Evolutionary conservation across 2,113 vertebrate genomes (phyloP).

Genomic region (Larimichthys polyactis): DNA sequence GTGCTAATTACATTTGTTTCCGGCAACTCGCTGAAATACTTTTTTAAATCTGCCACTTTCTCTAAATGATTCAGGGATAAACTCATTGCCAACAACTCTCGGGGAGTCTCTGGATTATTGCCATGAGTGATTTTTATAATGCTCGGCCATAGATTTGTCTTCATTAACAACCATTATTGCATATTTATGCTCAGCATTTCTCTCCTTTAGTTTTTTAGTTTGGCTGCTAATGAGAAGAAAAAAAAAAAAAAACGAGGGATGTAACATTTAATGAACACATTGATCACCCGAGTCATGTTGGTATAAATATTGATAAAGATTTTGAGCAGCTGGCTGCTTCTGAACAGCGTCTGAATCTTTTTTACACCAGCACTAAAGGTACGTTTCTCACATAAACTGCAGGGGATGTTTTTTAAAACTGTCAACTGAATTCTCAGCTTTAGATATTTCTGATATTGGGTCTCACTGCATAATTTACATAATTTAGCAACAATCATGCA

Average conservation of each 20-base stretch:
- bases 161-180: conserved; percentile 16
- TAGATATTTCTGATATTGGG: background rate
- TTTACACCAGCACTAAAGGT: background rate
- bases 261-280: conserved; percentile 38
- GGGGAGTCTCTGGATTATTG: conserved; percentile 21
- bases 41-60: conserved; percentile 14
- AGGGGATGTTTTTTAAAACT: background rate
- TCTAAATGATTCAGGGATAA: conserved; percentile 27
- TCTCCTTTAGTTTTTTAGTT: conserved; percentile 28
- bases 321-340: background rate
- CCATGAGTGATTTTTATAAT: conserved; percentile 27
- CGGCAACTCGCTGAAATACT: background rate
- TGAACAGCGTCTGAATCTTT: background rate
- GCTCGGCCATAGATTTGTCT: conserved; percentile 30
- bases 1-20: conserved; percentile 1
- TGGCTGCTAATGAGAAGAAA: conserved; percentile 27
- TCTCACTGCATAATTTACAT: conserved; percentile 6
- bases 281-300: conserved; percentile 38
- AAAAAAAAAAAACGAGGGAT: conserved; percentile 47
- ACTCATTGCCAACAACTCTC: conserved; percentile 17
- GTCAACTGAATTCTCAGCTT: background rate
- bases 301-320: conserved; percentile 41
- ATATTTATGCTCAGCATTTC: conserved; percentile 24
- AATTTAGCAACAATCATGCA: background rate
- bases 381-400: background rate